These are phyloP conservation scores for Melanchra persicariae DNA, from an alignment of 2,888 invertebrate species.

Conservation along the genomic window DNA sequence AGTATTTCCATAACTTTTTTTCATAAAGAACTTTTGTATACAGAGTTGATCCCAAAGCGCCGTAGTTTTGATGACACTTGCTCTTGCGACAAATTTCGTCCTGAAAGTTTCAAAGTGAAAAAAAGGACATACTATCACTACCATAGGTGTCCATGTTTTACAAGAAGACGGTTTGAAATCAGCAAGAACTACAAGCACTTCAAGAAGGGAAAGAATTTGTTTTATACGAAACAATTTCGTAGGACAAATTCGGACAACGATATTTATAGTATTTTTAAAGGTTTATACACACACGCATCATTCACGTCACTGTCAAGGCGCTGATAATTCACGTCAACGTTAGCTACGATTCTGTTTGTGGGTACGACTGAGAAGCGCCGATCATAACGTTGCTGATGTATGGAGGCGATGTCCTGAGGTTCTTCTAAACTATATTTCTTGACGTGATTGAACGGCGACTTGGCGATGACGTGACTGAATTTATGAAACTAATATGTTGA, in stretches of 20 bases:
- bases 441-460: neutral
- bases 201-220: constrained; percentile 27
- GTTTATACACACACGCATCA: neutral
- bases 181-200: constrained; percentile 15
- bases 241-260: neutral
- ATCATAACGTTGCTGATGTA: no score
- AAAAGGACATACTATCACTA: constrained; percentile 47
- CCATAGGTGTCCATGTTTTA: constrained; percentile 56
- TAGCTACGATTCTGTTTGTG: no score
- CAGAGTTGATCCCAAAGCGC: constrained; percentile 41
- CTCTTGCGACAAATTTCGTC: constrained; percentile 46
- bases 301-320: neutral
- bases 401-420: no score
- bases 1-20: constrained; percentile 1
- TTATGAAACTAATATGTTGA: neutral
- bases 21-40: constrained; percentile 53
- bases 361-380: no score
- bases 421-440: neutral
- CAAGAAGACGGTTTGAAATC: constrained; percentile 25
- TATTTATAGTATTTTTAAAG: constrained; percentile 27
- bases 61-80: constrained; percentile 45
- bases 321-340: neutral
- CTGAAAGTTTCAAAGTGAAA: constrained; percentile 29
- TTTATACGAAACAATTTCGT: constrained; percentile 3
- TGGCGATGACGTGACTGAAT: no score